Conservation (phyloP, 2,888 invertebrate genomes). For the Lamellibrachia satsuma region DNA sequence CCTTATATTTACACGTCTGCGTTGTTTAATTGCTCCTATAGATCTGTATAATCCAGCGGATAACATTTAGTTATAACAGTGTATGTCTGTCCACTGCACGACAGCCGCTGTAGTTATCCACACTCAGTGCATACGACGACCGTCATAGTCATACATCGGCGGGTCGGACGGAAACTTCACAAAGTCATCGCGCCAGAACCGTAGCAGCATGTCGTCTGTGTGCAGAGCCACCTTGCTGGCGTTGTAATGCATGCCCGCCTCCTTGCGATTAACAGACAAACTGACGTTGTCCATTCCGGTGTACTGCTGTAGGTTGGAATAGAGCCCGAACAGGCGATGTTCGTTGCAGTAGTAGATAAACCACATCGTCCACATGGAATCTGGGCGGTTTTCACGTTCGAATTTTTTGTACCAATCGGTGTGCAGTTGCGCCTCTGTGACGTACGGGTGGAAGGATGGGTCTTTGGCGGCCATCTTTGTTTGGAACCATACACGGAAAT, state of each 20-base stretch:
- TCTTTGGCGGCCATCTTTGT: not conserved
- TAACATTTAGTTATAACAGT: too few species aligned
- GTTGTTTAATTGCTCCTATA: too few species aligned
- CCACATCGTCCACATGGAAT: conserved; percentile 42
- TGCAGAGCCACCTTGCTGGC: not conserved
- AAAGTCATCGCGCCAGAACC: conserved; percentile 30
- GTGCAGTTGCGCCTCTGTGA: conserved; percentile 17
- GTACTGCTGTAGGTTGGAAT: conserved; percentile 20
- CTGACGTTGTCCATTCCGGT: not conserved
- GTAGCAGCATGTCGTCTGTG: conserved; percentile 23
- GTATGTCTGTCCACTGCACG: too few species aligned
- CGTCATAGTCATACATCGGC: conserved; percentile 25
- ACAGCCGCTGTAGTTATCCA: too few species aligned
- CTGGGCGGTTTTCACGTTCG: conserved; percentile 35
- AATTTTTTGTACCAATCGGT: conserved; percentile 30
- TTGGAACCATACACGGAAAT: conserved; percentile 19
- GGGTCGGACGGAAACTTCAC: conserved; percentile 25
- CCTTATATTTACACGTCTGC: too few species aligned
- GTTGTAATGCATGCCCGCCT: conserved; percentile 49
- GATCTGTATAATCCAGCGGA: too few species aligned
- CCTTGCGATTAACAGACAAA: conserved; percentile 49
- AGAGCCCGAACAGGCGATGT: conserved; percentile 7
- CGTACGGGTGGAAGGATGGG: not conserved
- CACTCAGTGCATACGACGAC: not conserved
- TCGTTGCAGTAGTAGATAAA: conserved; percentile 21